phyloP scores from a whole-genome alignment of 2,113 vertebrate species.

The Leptocoma aspasia region DNA sequence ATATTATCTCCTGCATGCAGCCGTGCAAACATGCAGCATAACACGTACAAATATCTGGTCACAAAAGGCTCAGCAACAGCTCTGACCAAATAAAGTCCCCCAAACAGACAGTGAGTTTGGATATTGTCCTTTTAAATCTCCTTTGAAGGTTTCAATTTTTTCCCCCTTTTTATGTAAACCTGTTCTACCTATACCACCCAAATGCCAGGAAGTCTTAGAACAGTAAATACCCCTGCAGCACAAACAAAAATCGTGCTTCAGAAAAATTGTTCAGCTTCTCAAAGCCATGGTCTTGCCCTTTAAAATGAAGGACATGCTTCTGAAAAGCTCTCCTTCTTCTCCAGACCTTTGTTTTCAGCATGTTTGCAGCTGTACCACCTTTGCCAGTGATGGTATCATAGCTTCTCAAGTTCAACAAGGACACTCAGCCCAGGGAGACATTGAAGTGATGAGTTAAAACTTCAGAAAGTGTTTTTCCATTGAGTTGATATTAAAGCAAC shows the following conservation, averaged over 20 bases:
- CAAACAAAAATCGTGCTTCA: background rate
- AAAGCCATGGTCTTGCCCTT: background rate
- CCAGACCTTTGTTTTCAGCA: background rate
- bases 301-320: conserved; percentile 22
- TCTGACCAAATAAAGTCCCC: conserved; percentile 30
- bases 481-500: background rate
- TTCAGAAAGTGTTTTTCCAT: background rate
- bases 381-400: background rate
- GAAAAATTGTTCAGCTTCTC: background rate
- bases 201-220: conserved; percentile 23
- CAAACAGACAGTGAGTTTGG: background rate
- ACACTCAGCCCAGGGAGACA: background rate
- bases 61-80: conserved; percentile 29
- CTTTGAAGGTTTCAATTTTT: background rate
- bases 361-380: background rate
- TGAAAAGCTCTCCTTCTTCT: background rate
- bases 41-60: background rate
- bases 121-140: conserved; percentile 24
- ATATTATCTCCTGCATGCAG: conserved; percentile 23
- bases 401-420: background rate
- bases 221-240: conserved; percentile 26
- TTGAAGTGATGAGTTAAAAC: background rate
- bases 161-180: background rate
- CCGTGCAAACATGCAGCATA: background rate
- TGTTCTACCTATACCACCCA: background rate